Base-by-base conservation (phyloP, 2,888 invertebrate genomes). In the Peribatodes rhomboidaria region DNA sequence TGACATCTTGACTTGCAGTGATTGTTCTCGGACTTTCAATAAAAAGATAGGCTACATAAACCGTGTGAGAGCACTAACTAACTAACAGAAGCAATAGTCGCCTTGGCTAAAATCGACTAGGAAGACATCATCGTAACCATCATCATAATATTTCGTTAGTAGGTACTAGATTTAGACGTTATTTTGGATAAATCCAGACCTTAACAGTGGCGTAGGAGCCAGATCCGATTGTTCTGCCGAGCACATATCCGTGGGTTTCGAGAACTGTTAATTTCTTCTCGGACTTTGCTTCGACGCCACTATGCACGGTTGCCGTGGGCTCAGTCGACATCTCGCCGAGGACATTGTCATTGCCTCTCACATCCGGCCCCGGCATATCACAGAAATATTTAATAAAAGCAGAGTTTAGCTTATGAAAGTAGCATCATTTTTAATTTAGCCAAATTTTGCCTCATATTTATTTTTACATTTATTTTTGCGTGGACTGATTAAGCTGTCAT, bases 131-230 rank as follows among this genome's bases (percentile, higher is more conserved):
- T n/a, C n/a, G n/a, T n/a, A n/a, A n/a, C n/a, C n/a, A n/a, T n/a
- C n/a, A n/a, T n/a, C n/a, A n/a, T n/a, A n/a, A n/a, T n/a, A n/a
- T n/a, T n/a, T n/a, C n/a, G n/a, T n/a, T n/a, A n/a, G n/a, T n/a
- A n/a, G n/a, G n/a, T n/a, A n/a, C n/a, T n/a, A n/a, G 13, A 20
- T 44, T 44, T 22, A 20, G 2, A 49, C 35, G 35, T 33, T 33
- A 14, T 18, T 14, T 14, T 33, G 10, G 14, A 52, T 18, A 18
- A 35, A 14, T 14, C 46, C 11, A 62, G 90, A 96, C 96, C 94
- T 96, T 96, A 10, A 97, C 97, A 55, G 96, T 96, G 46, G 97
- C 97, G 87, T 97, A 97, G 41, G 97, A 97, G 18, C 97, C 97
- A n/a, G 95, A 95, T 6, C 97, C 97, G 73, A 97, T 96, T 6